Evolutionary conservation across 2,888 invertebrate species (phyloP), one percentile per base, ranked within the genome.

Genomic region (Cataglyphis altisquamis): DNA sequence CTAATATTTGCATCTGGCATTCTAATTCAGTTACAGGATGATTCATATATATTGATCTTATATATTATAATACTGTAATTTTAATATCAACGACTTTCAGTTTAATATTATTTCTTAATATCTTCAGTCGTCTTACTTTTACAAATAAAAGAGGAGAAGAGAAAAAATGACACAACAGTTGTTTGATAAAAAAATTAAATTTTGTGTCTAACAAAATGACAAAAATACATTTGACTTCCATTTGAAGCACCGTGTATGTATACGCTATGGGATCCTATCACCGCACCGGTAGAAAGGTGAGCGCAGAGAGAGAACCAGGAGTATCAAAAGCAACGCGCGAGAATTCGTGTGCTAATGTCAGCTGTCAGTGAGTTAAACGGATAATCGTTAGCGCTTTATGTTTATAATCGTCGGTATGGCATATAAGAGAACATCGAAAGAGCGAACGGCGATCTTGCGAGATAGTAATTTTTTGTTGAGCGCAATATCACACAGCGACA

Each of bases 331-430:
- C 78, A 80, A 62, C 45, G 36, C 60, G 25, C 60, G 78, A 21
- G 78, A 80, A 80, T 80, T 80, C 45, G 60, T 72, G 70, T 48
- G 78, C 60, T 80, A 80, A 80, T 80, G 78, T 80, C 78, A 80
- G 78, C 78, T 72, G 78, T 80, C 78, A 80, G 78, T 78, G 60
- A 80, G 72, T 80, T 80, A 80, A 80, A 29, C 77, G 68, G 78
- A 80, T 80, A 80, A 80, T 72, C 72, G 60, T 70, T 78, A 78
- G 12, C 78, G 45, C 41, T 48, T 80, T 72, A 72, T 62, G 78
- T 80, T 80, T 62, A 62, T 72, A 80, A 80, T 36, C 72, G 72
- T 25, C 60, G 60, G 72, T 32, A 57, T 41, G 57, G 41, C 32
- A 60, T 45, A 41, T 78, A 78, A 68, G 32, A 78, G 45, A 78